Base-by-base conservation (phyloP, 1,140 invertebrate species). In the Drosophila elegans region DNA sequence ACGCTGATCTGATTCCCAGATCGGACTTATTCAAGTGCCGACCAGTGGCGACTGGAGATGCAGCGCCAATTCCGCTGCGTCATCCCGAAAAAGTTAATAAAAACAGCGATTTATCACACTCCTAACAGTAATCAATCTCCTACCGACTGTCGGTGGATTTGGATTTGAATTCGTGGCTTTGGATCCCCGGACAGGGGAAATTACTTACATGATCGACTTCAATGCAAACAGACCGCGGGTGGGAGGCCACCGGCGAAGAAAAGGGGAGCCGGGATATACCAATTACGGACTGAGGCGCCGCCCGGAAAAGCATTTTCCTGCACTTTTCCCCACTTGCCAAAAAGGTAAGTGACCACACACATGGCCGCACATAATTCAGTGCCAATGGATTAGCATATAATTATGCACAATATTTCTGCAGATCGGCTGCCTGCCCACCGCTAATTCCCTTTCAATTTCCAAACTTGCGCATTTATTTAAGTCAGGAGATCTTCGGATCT, bases 91-190 rank as follows among this genome's bases (percentile, higher is more conserved):
- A 91, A 91, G 82, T 91, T 91, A 91, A 90, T 90, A 78, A 91
- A 91, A 84, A 88, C 88, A 91, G 82, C 81, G 89, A 91, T 91
- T 91, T 91, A 91, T 91, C 88, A 91, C 88, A 91, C 88, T 91
- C 88, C 61, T 81, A 76, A 91, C 78, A 86, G 64, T 91, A 83
- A 85, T 82, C 82, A 80, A 89, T 89, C 66, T 75, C 73, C 72
- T 67, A 75, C 72, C 78, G 41, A 34, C 46, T 53, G 80, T 79
- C 81, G 72, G 72, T 72, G 55, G 39, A 63, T 63, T 66, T 61
- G 69, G 48, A 75, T 48, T 48, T 48, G 64, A n/a, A 46, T 29
- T 10, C 46, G 48, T 39, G 2, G 7, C 12, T 66, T 38, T 12
- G 29, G 16, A 12, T 32, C 21, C 21, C 64, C 36, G 46, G 46